A percentile compares a stretch with the other conserved stretches of the same genome.
These are phyloP conservation scores for Nebria brevicollis DNA, from an alignment of 2,888 invertebrate species.

Conservation along the genomic window DNA sequence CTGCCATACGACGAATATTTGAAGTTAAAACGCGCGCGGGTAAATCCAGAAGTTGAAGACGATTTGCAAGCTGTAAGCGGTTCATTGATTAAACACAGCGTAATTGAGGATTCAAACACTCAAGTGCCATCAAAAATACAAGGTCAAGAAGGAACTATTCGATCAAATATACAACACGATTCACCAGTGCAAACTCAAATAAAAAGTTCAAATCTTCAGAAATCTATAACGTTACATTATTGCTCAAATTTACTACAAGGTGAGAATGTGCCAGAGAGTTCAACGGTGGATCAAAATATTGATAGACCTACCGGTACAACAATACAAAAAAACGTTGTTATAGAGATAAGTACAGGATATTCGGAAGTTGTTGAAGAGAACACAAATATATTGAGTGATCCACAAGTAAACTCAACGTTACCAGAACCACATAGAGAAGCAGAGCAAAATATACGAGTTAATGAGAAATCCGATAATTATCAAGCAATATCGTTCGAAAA, in stretches of 20 bases:
- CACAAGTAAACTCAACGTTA: neutral
- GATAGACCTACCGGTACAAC: neutral
- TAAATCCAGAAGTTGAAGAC: neutral
- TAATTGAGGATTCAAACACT: neutral
- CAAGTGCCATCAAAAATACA: neutral
- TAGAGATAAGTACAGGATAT: no score
- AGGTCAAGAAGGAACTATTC: neutral
- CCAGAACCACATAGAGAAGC: neutral
- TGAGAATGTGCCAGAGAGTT: neutral
- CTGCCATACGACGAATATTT: neutral
- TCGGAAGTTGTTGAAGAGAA: no score
- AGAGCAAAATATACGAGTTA: no score
- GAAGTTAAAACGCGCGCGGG: neutral
- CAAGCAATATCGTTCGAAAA: neutral
- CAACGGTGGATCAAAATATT: neutral
- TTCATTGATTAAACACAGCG: neutral
- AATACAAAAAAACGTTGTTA: no score
- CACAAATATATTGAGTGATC: neutral
- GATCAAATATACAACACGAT: neutral
- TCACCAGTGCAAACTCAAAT: neutral
- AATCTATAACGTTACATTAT: neutral
- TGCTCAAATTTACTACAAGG: neutral
- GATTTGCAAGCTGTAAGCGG: neutral
- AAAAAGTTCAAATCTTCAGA: neutral
- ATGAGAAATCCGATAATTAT: no score